Evolutionary conservation across 2,888 invertebrate genomes (phyloP).

Genomic region (Agyllia agylla): DNA sequence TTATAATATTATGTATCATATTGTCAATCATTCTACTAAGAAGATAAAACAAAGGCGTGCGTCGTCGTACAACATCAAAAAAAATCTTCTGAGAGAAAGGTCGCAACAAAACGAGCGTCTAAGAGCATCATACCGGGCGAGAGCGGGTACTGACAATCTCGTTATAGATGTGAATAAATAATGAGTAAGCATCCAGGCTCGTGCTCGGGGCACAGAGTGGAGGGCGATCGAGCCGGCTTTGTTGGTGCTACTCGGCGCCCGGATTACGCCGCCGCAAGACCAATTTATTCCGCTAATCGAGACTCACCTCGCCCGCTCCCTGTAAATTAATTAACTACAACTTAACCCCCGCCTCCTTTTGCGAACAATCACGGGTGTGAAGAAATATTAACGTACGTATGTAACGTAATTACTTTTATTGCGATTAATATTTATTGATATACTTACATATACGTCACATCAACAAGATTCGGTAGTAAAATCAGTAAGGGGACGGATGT

Average conservation of each 20-base stretch:
- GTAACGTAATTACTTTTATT: too few species aligned
- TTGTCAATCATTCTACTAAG: background rate
- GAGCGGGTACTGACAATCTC: conserved; percentile 87
- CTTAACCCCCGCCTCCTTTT: conserved; percentile 82
- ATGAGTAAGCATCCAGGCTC: conserved; percentile 88
- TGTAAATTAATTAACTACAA: conserved; percentile 88
- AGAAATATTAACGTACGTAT: background rate
- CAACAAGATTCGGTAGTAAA: too few species aligned
- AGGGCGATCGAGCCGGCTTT: conserved; percentile 84
- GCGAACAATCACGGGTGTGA: background rate
- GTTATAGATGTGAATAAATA: conserved; percentile 90
- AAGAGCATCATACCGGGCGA: conserved; percentile 78
- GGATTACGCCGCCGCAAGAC: conserved; percentile 84
- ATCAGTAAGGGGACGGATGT: background rate
- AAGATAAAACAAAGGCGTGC: conserved; percentile 9
- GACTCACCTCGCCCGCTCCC: conserved; percentile 84
- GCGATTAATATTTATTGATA: too few species aligned
- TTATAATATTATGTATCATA: too few species aligned
- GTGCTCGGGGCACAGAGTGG: conserved; percentile 81
- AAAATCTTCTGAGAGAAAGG: conserved; percentile 81
- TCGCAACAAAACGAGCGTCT: conserved; percentile 83
- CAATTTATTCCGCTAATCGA: conserved; percentile 89
- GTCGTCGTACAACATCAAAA: background rate
- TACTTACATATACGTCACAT: too few species aligned
- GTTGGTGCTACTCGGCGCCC: conserved; percentile 86